Evolutionary conservation across 2,113 vertebrate species (phyloP).

Genomic region (Alectura lathami): DNA sequence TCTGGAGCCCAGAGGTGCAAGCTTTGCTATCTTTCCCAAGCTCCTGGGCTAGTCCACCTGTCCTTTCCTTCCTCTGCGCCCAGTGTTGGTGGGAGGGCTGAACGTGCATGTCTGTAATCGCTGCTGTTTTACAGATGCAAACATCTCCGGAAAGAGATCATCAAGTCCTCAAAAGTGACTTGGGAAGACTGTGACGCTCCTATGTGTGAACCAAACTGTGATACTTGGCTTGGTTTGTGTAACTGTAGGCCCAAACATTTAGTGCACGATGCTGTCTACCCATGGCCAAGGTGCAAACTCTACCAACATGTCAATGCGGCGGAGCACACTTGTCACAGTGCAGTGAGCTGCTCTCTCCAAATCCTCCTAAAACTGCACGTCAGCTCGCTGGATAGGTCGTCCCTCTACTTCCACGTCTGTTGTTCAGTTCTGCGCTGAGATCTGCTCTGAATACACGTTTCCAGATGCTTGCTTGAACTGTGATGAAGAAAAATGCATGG

Average conservation of each 20-base stretch:
- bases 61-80: background rate
- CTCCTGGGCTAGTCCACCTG: background rate
- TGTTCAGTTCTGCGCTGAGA: background rate
- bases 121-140: background rate
- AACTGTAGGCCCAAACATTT: background rate
- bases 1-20: background rate
- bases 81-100: background rate
- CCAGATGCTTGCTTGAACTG: background rate
- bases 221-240: background rate
- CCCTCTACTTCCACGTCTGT: background rate
- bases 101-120: background rate
- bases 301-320: background rate
- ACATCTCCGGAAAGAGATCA: fast-evolving
- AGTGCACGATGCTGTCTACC: background rate
- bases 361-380: background rate
- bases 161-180: background rate
- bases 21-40: background rate
- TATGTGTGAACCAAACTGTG: background rate
- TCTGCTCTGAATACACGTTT: background rate
- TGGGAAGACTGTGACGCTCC: background rate
- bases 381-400: background rate
- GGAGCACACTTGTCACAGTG: background rate
- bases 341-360: background rate
- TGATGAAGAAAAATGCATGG: background rate
- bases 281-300: background rate